phyloP scores from a whole-genome alignment of 2,888 invertebrate genomes.

The Torymus aiolomorphi region DNA sequence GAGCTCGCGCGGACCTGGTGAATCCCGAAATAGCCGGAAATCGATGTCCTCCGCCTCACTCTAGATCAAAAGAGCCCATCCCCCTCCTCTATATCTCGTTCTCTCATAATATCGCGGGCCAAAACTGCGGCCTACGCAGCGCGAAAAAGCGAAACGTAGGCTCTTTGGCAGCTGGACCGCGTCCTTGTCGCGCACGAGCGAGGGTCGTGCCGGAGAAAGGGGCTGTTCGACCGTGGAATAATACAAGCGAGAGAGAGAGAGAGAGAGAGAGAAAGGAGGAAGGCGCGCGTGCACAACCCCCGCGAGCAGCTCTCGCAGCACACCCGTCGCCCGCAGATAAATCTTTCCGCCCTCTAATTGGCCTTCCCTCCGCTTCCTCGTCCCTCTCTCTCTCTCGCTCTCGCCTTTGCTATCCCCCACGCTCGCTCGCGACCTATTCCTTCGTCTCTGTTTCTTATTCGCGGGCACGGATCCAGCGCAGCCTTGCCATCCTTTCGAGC shows the following conservation, averaged over 20 bases:
- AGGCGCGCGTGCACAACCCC: background rate
- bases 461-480: constrained; percentile 52
- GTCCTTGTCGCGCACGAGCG: constrained; percentile 62
- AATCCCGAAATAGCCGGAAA: constrained; percentile 51
- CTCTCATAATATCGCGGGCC: constrained; percentile 22
- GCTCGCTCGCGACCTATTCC: constrained; percentile 49
- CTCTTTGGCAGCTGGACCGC: constrained; percentile 70
- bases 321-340: constrained; percentile 76
- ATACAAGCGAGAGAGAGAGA: constrained; percentile 67
- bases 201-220: constrained; percentile 39
- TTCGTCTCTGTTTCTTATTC: constrained; percentile 57
- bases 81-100: background rate
- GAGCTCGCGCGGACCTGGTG: background rate
- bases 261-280: background rate
- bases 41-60: constrained; percentile 31
- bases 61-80: constrained; percentile 18
- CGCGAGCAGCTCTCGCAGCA: constrained; percentile 58
- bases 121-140: constrained; percentile 36
- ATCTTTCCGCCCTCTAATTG: constrained; percentile 76
- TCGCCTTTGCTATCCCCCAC: constrained; percentile 50
- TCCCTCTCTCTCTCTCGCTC: constrained; percentile 54
- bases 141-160: constrained; percentile 23
- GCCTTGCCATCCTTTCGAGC: constrained; percentile 25
- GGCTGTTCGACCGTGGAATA: constrained; percentile 71
- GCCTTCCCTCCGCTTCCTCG: constrained; percentile 74